Evolutionary conservation across 2,113 vertebrate species (phyloP).

Genomic region (Cyphomyrus plagiostoma): DNA sequence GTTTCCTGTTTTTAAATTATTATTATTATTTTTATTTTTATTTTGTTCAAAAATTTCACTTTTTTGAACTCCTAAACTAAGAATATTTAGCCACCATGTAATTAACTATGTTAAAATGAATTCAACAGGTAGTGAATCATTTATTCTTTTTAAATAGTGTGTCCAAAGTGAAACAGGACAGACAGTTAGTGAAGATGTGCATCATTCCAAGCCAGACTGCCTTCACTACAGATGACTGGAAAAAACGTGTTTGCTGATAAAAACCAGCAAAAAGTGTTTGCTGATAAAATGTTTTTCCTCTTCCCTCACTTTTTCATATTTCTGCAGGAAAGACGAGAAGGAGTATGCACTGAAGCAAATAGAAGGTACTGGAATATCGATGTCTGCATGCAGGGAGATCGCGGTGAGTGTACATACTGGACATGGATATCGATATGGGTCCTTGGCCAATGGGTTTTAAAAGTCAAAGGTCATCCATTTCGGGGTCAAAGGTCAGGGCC

Average conservation of each 20-base stretch:
- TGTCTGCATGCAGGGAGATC: slow-evolving; percentile 99
- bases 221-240: background rate
- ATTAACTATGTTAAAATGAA: background rate
- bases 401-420: slow-evolving; percentile 76
- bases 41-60: background rate
- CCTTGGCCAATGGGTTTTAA: background rate
- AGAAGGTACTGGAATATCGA: slow-evolving; percentile 99
- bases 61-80: background rate
- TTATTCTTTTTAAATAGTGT: background rate
- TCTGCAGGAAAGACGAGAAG: slow-evolving; percentile 93
- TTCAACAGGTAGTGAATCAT: background rate
- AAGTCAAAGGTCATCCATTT: background rate
- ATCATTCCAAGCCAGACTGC: background rate
- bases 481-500: background rate
- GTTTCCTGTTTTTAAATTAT: background rate
- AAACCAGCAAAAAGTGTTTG: background rate
- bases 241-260: background rate
- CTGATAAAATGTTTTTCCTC: background rate
- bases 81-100: background rate
- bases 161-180: background rate
- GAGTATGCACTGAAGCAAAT: slow-evolving; percentile 99
- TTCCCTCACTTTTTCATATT: slow-evolving; percentile 25
- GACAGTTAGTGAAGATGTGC: background rate
- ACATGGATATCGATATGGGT: background rate
- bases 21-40: background rate